phyloP scores from a whole-genome alignment of 1,140 invertebrate species.

The Mylabris phalerata region DNA sequence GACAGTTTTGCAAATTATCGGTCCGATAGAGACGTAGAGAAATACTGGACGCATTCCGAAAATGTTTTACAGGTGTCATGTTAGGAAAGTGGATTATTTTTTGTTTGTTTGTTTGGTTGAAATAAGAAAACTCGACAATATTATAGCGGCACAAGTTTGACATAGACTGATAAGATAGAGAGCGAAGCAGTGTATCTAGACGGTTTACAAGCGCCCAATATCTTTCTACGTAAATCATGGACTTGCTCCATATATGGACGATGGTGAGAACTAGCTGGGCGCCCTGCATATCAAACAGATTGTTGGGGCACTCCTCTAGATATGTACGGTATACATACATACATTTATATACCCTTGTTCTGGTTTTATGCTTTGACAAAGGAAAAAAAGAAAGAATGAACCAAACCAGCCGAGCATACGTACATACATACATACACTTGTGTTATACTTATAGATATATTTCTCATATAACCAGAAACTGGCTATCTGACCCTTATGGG shows the following conservation, averaged over 20 bases:
- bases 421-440: no score
- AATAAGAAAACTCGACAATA: conserved; percentile 4
- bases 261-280: conserved; percentile 7
- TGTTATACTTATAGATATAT: no score
- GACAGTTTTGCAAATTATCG: neutral
- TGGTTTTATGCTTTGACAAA: no score
- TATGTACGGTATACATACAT: neutral
- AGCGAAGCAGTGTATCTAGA: conserved; percentile 18
- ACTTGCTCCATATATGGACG: conserved; percentile 27
- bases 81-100: conserved; percentile 11
- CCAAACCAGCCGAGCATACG: no score
- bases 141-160: conserved; percentile 12
- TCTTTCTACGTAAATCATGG: conserved; percentile 28
- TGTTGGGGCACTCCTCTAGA: conserved; percentile 8
- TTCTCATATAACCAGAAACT: no score
- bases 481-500: no score
- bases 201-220: conserved; percentile 30
- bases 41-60: conserved; percentile 13
- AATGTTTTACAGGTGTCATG: conserved; percentile 21
- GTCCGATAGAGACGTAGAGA: conserved; percentile 22
- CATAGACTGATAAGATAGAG: conserved; percentile 18
- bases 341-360: no score
- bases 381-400: no score
- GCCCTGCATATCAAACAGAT: conserved; percentile 16
- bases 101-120: conserved; percentile 12